These are phyloP conservation scores for Odontomyia ornata DNA, from an alignment of 2,888 invertebrate genomes.

Conservation along the genomic window DNA sequence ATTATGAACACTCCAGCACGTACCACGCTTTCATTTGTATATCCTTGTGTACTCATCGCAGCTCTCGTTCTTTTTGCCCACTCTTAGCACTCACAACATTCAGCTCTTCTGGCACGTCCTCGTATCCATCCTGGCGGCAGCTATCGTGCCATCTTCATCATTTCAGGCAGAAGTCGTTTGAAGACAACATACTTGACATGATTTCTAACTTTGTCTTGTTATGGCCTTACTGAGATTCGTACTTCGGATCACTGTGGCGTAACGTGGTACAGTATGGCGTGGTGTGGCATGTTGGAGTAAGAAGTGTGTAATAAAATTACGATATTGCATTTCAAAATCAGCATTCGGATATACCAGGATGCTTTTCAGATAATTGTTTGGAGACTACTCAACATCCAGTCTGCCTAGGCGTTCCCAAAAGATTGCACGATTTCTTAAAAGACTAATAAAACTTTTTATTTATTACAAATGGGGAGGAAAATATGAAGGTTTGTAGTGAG, in stretches of 20 bases:
- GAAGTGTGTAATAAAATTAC: conserved; percentile 16
- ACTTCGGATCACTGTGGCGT: background rate
- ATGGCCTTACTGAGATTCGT: conserved; percentile 35
- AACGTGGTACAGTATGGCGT: too few species aligned
- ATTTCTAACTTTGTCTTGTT: conserved; percentile 48
- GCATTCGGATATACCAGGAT: background rate
- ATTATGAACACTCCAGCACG: conserved; percentile 54
- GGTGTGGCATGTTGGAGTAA: background rate
- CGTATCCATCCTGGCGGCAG: conserved; percentile 2
- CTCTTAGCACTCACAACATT: conserved; percentile 2
- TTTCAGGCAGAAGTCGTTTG: conserved; percentile 38
- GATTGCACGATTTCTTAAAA: too few species aligned
- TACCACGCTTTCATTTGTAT: conserved; percentile 51
- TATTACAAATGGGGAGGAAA: too few species aligned
- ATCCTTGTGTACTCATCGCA: conserved; percentile 26
- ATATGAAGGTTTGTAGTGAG: too few species aligned
- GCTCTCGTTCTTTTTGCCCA: conserved; percentile 29
- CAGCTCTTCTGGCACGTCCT: conserved; percentile 7
- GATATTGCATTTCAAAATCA: conserved; percentile 15
- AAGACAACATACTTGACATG: conserved; percentile 49
- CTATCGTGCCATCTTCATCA: conserved; percentile 36
- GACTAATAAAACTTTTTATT: too few species aligned
- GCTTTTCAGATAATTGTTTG: conserved; percentile 18
- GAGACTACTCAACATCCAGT: background rate
- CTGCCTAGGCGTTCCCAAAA: too few species aligned